Evolutionary conservation across 2,113 vertebrate genomes (phyloP), one percentile per base, ranked within the genome.

Genomic region (Piaya cayana): DNA sequence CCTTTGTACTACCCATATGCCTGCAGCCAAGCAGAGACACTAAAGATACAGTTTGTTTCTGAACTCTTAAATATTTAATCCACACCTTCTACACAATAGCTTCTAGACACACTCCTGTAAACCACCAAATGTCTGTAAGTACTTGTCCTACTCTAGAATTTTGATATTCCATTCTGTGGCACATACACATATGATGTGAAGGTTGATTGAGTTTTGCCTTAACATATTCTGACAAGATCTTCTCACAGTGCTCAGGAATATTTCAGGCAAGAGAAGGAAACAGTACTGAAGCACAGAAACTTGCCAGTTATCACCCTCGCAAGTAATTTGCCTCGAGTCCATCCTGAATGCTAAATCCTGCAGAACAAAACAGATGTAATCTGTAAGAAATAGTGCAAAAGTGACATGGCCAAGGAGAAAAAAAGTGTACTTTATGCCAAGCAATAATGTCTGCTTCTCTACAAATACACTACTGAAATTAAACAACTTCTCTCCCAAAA

Each of bases 1-100:
- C 58, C 39, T 62, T 39, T 34, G 47, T 42, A 70, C 22, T 90
- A 89, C 65, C 69, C 62, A 6, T 0, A 14, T 1, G 52, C 76
- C 72, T 77, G 39, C 83, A 75, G 65, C 34, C 85, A 93, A 72
- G 47, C 27, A 62, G 45, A 74, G 60, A 92, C 3, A 71, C 65
- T 87, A 64, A 88, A 91, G 64, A 80, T 4, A 84, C 22, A 67
- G 53, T 55, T 91, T 91, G 22, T 82, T 81, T 96, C 84, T 78
- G 68, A 49, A 70, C 67, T 91, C 80, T 76, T 97, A 81, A 91
- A 93, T 95, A 95, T 95, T 96, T 94, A 95, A 94, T 95, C 56
- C 30, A 34, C 72, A 82, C 32, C 26, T 79, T 90, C 75, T 81
- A 76, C 80, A 83, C 47, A 83, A 82, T 67, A 65, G 43, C 91